Conservation (phyloP, 2,888 invertebrate species). For the Agrochola litura region DNA sequence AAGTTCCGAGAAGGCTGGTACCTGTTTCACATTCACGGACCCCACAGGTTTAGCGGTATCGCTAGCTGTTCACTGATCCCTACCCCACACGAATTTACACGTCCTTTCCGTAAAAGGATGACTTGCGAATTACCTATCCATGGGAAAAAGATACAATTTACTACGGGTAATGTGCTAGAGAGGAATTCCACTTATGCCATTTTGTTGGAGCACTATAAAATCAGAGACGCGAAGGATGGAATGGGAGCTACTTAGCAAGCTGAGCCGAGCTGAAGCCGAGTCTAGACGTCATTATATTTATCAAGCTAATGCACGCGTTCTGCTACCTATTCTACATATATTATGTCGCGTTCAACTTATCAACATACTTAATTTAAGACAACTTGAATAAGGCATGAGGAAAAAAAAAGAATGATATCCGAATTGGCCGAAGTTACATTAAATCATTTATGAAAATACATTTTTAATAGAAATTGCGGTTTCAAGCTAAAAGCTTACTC, state of each 20-base stretch:
- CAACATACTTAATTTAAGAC: not conserved
- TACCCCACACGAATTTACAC: constrained; percentile 45
- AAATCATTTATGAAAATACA: constrained; percentile 10
- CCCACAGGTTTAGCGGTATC: constrained; percentile 56
- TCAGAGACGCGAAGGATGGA: constrained; percentile 26
- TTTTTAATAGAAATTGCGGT: constrained; percentile 31
- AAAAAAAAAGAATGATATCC: not conserved
- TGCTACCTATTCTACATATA: not conserved
- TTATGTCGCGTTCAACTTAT: no score
- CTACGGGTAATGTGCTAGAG: constrained; percentile 31
- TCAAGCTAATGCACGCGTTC: constrained; percentile 29
- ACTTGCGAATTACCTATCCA: constrained; percentile 46
- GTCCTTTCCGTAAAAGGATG: constrained; percentile 37
- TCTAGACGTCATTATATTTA: constrained; percentile 53
- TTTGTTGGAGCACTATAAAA: constrained; percentile 45
- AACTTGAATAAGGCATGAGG: not conserved
- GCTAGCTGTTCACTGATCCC: constrained; percentile 41
- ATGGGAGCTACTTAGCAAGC: constrained; percentile 44
- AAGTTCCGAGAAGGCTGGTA: constrained; percentile 65
- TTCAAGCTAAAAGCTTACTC: constrained; percentile 47
- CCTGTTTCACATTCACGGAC: constrained; percentile 60
- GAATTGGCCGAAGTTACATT: constrained; percentile 24
- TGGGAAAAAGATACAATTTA: constrained; percentile 54
- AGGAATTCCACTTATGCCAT: constrained; percentile 42
- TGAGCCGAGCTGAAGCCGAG: constrained; percentile 41